These are phyloP conservation scores for Luidia sarsii DNA, from an alignment of 53 echinoderm and acorn worm genomes.

Conservation along the genomic window DNA sequence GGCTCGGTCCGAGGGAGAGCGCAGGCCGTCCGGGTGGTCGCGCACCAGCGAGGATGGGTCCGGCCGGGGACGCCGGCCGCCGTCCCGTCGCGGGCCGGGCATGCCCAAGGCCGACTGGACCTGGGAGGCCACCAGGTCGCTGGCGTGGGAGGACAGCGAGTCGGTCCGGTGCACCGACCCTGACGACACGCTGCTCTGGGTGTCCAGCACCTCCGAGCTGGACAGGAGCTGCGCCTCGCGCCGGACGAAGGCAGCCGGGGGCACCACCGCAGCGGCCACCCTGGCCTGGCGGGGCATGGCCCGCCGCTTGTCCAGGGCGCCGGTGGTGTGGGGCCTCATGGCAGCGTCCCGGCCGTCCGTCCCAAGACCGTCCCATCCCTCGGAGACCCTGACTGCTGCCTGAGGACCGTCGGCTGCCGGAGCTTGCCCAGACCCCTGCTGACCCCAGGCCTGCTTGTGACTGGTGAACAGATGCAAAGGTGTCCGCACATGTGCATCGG, in stretches of 20 bases:
- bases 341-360: too few relatives aligned
- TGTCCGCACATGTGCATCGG: conserved; percentile 3
- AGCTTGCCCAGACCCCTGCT: not conserved
- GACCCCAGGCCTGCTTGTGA: conserved; percentile 45
- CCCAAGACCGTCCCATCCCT: too few relatives aligned
- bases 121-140: conserved; percentile 29
- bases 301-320: not conserved
- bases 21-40: conserved; percentile 60
- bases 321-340: conserved; percentile 16
- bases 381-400: not conserved
- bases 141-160: conserved; percentile 45
- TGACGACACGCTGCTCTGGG: conserved; percentile 18
- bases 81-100: not conserved
- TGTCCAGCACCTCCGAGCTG: conserved; percentile 36
- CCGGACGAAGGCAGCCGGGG: conserved; percentile 2
- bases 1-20: conserved; percentile 43
- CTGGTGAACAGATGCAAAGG: not conserved
- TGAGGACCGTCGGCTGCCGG: not conserved
- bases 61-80: not conserved
- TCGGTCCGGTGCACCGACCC: conserved; percentile 25
- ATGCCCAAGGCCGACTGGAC: conserved; percentile 3
- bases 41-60: conserved; percentile 25
- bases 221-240: conserved; percentile 34
- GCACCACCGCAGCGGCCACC: conserved; percentile 6
- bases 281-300: not conserved